Evolutionary conservation across 2,797 vertebrate species (phyloP), one percentile per base, ranked within the genome.

Genomic region (Tangara arthus): DNA sequence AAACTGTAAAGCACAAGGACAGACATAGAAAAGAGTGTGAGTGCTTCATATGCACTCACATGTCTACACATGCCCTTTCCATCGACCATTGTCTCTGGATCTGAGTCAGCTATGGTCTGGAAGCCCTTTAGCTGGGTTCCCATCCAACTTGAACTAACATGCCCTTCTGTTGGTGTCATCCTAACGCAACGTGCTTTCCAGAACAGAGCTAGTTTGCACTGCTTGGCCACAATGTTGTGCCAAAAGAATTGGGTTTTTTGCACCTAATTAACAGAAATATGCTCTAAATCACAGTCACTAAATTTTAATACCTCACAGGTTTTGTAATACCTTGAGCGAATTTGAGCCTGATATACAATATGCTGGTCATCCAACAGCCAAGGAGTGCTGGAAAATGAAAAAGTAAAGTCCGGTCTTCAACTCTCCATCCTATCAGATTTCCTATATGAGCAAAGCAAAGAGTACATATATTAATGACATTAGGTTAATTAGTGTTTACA

Each of bases 321-420:
- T 95, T 91, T 59, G 53, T 76, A 87, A 72, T 77, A 85, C 22
- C 79, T 88, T 76, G 42, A 92, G 61, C 22, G 32, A 86, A 78
- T 93, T 52, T 83, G 42, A 91, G 52, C 11, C 39, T 83, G 9
- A 47, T 70, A 69, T 87, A 41, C 21, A 81, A 68, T 89, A 81
- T 65, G 19, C 23, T 89, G 57, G 69, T 81, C 20, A 63, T 71
- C 57, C 47, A 65, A 68, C 20, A 63, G 11, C 4, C 57, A 78
- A 55, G 19, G 26, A 82, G 19, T 12, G 19, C 5, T 49, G 30
- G 44, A 69, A 75, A 91, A 81, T 59, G 15, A 65, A 83, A 71
- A 34, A 70, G 15, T 35, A 35, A 93, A 70, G 6, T 63, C 47
- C 49, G 14, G 12, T 78, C 60, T 89, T 39, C 39, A 37, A 21